Evolutionary conservation across 2,797 vertebrate species (phyloP).

Genomic region (Micropoecilia bifurca): DNA sequence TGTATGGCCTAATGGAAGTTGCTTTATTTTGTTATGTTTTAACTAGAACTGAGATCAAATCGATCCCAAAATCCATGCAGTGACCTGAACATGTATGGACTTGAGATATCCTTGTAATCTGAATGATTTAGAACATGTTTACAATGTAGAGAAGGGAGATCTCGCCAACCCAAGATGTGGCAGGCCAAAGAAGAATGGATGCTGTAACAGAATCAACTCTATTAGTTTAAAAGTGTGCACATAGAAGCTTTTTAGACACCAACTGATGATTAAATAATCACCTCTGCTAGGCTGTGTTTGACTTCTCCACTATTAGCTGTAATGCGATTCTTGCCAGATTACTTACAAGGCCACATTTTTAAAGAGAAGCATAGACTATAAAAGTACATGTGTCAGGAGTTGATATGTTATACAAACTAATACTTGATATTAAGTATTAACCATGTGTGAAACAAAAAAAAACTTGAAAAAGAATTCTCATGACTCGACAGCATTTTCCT

Average conservation of each 20-base stretch:
- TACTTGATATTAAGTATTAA: not conserved
- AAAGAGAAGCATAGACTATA: not conserved
- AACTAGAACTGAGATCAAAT: not conserved
- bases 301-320: not conserved
- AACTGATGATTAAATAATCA: not conserved
- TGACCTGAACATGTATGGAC: not conserved
- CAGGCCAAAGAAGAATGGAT: not conserved
- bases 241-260: too few relatives aligned
- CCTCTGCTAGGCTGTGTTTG: too few relatives aligned
- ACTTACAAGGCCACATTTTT: constrained; percentile 3
- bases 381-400: not conserved
- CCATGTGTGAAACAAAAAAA: not conserved
- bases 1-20: not conserved
- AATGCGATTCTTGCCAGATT: not conserved
- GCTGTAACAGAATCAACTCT: not conserved
- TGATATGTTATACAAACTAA: not conserved
- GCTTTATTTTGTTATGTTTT: too few relatives aligned
- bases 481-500: too few relatives aligned
- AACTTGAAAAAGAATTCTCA: not conserved
- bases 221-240: not conserved
- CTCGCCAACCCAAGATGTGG: not conserved
- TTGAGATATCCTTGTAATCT: not conserved
- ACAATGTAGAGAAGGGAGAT: not conserved
- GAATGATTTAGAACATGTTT: not conserved
- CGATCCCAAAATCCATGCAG: not conserved